phyloP scores from a whole-genome alignment of 2,888 invertebrate species.

The Chrysolina haemoptera region DNA sequence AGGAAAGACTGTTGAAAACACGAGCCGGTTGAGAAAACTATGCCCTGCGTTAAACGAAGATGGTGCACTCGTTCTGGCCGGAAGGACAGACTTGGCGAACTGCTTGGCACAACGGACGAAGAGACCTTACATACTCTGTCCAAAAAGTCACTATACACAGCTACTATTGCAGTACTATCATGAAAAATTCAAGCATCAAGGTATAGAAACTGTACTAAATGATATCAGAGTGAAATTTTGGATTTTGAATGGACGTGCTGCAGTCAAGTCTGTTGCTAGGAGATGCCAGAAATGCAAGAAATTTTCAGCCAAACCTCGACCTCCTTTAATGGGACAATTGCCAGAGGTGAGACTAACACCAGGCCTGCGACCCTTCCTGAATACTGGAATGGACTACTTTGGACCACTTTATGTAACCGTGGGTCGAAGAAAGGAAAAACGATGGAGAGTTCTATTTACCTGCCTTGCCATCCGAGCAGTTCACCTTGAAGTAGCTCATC shows the following conservation, averaged over 20 bases:
- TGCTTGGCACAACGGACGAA: not conserved
- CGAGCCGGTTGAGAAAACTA: not conserved
- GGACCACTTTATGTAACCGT: not conserved
- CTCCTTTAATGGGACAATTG: conserved; percentile 21
- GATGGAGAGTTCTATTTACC: not conserved
- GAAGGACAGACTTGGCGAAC: not conserved
- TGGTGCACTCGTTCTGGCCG: not conserved
- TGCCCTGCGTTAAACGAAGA: not conserved
- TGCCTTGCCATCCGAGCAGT: conserved; percentile 1
- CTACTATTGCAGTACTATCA: not conserved
- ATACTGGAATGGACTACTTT: not conserved
- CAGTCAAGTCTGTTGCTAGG: not conserved
- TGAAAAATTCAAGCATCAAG: conserved; percentile 3
- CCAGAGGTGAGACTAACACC: conserved; percentile 7
- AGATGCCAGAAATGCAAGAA: not conserved
- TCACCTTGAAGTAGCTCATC: not conserved
- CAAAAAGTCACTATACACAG: not conserved
- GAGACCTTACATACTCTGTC: not conserved
- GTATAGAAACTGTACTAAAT: conserved; percentile 19
- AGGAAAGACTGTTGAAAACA: not conserved
- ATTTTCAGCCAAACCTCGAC: conserved; percentile 6
- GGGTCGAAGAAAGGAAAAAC: not conserved
- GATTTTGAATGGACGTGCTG: not conserved
- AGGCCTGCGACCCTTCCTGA: not conserved
- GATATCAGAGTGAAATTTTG: not conserved